Conservation (phyloP, 2,797 vertebrate genomes). For the Tarsius wallacei region DNA sequence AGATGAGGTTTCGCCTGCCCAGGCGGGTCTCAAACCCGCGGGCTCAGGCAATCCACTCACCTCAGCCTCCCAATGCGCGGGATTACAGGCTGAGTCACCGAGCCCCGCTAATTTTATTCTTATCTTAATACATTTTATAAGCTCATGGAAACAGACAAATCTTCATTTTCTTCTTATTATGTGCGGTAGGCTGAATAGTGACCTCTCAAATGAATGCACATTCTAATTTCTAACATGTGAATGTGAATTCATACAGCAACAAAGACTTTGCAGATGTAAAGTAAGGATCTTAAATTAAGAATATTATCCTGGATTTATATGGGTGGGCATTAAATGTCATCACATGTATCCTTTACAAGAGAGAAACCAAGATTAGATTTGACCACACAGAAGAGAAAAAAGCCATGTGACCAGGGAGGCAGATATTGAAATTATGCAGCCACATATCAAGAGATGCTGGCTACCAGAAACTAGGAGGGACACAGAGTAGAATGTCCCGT, state of each 20-base stretch:
- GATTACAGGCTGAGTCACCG: too few relatives aligned
- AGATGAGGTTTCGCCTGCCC: too few relatives aligned
- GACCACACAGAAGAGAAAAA: not conserved
- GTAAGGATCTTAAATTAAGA: not conserved
- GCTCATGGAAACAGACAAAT: not conserved
- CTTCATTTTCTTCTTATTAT: not conserved
- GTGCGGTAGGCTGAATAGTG: not conserved
- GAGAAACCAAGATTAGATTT: not conserved
- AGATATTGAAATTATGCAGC: not conserved
- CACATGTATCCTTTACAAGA: not conserved
- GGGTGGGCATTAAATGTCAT: not conserved
- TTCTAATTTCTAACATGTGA: not conserved
- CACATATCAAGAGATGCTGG: not conserved
- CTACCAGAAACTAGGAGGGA: not conserved
- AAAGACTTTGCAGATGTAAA: not conserved
- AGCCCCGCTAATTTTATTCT: not conserved
- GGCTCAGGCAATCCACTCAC: too few relatives aligned
- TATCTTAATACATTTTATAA: not conserved
- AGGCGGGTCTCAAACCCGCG: too few relatives aligned
- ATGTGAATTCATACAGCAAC: not conserved
- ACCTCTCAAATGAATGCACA: not conserved
- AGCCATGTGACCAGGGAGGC: not conserved
- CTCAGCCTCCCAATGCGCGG: too few relatives aligned
- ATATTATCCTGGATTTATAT: not conserved
- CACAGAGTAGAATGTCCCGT: not conserved